phyloP scores from a whole-genome alignment of 2,888 invertebrate species.

The Spodoptera picta region DNA sequence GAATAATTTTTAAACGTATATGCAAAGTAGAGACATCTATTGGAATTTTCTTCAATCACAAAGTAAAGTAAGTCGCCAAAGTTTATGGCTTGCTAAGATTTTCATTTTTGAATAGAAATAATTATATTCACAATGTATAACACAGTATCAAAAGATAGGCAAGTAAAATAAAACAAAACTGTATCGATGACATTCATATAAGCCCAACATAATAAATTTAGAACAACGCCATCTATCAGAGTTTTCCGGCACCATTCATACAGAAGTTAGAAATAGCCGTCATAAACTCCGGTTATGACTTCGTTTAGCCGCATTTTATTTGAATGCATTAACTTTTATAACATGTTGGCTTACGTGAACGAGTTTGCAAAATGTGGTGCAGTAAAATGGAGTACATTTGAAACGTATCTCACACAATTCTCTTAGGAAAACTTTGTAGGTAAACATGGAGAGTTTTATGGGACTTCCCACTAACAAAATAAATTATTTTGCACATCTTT shows the following conservation, averaged over 20 bases:
- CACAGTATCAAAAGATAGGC: too few relatives aligned
- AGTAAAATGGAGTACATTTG: neutral
- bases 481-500: neutral
- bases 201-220: neutral
- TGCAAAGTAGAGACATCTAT: constrained; percentile 29
- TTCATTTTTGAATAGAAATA: too few relatives aligned
- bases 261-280: neutral
- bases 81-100: too few relatives aligned
- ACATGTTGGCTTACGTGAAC: constrained; percentile 6
- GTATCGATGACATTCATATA: too few relatives aligned
- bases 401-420: neutral
- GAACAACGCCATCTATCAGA: constrained; percentile 24
- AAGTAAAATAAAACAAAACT: too few relatives aligned
- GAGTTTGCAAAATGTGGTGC: constrained; percentile 8
- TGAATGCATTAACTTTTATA: constrained; percentile 22
- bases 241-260: constrained; percentile 4
- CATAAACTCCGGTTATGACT: constrained; percentile 18
- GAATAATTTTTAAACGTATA: neutral
- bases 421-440: neutral
- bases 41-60: constrained; percentile 5
- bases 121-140: too few relatives aligned
- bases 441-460: too few relatives aligned
- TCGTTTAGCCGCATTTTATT: constrained; percentile 25
- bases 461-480: too few relatives aligned
- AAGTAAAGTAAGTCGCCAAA: too few relatives aligned